Evolutionary conservation across 2,113 vertebrate species (phyloP).

Genomic region (Saccopteryx bilineata): DNA sequence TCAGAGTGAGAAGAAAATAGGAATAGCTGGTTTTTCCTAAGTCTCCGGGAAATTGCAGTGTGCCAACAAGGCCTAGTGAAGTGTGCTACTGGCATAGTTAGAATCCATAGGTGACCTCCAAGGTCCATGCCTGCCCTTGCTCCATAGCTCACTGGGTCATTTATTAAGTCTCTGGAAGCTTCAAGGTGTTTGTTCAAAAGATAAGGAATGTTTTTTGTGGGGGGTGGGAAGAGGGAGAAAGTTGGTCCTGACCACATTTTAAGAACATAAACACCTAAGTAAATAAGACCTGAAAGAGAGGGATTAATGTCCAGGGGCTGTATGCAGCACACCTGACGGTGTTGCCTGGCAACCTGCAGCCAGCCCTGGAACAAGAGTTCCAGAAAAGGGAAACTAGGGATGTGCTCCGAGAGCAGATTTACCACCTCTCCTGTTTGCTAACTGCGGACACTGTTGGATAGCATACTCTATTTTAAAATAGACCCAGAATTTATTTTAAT

Average conservation of each 20-base stretch:
- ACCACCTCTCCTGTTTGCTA: background rate
- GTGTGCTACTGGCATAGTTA: background rate
- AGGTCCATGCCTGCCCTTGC: background rate
- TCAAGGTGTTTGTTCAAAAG: background rate
- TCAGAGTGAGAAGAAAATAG: constrained; percentile 38
- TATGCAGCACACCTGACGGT: constrained; percentile 70
- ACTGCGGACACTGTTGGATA: background rate
- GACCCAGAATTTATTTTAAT: background rate
- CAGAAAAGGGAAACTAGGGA: background rate
- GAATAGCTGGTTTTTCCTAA: background rate
- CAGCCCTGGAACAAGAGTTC: constrained; percentile 63
- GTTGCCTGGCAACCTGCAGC: constrained; percentile 82
- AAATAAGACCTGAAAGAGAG: constrained; percentile 70
- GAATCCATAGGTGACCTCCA: background rate
- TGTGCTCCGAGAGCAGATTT: constrained; percentile 46
- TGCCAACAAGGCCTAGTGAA: background rate
- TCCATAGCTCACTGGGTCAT: background rate
- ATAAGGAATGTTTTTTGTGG: background rate
- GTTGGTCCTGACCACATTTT: background rate
- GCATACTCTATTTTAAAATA: background rate
- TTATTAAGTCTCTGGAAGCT: background rate
- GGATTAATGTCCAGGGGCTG: constrained; percentile 65
- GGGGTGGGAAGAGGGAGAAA: rapidly evolving
- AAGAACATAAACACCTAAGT: constrained; percentile 54
- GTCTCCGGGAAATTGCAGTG: background rate